A percentile compares a stretch with the other conserved stretches of the same genome.
Conservation (phyloP, 2,888 invertebrate species). For the Agonum fuliginosum region DNA sequence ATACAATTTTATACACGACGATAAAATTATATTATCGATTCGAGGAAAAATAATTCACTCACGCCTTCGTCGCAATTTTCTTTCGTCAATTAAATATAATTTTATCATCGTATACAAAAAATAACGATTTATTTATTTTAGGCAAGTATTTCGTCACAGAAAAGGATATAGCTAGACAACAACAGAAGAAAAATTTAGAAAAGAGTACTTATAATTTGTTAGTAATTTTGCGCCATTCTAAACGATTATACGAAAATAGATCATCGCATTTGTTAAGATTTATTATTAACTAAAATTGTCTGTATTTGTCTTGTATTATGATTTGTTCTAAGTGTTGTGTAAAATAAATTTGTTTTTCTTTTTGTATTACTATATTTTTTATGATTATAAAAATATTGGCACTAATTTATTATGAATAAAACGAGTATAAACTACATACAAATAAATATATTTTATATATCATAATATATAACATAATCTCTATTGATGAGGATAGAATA, state of each 20-base stretch:
- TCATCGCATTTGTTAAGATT: slow-evolving; percentile 25
- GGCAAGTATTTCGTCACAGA: slow-evolving; percentile 60
- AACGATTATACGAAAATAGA: slow-evolving; percentile 45
- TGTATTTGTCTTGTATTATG: neutral
- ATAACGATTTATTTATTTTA: slow-evolving; percentile 43
- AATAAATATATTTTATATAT: slow-evolving; percentile 48
- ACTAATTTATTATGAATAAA: slow-evolving; percentile 26
- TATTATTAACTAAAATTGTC: slow-evolving; percentile 14
- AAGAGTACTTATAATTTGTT: slow-evolving; percentile 58
- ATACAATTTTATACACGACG: too few relatives aligned
- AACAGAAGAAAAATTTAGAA: slow-evolving; percentile 49
- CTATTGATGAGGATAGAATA: neutral
- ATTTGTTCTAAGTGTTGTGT: neutral
- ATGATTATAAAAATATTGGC: slow-evolving; percentile 49
- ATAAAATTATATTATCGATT: too few relatives aligned
- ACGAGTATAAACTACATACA: slow-evolving; percentile 31
- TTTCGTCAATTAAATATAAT: too few relatives aligned
- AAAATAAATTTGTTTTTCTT: slow-evolving; percentile 23
- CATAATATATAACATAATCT: slow-evolving; percentile 41
- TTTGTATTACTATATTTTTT: slow-evolving; percentile 37
- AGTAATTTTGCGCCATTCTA: slow-evolving; percentile 60
- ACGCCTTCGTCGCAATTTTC: too few relatives aligned
- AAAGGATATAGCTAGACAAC: slow-evolving; percentile 60
- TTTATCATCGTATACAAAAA: too few relatives aligned
- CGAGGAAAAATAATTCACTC: too few relatives aligned